phyloP scores from a whole-genome alignment of 2,888 invertebrate species.

The Andrena marginata region DNA sequence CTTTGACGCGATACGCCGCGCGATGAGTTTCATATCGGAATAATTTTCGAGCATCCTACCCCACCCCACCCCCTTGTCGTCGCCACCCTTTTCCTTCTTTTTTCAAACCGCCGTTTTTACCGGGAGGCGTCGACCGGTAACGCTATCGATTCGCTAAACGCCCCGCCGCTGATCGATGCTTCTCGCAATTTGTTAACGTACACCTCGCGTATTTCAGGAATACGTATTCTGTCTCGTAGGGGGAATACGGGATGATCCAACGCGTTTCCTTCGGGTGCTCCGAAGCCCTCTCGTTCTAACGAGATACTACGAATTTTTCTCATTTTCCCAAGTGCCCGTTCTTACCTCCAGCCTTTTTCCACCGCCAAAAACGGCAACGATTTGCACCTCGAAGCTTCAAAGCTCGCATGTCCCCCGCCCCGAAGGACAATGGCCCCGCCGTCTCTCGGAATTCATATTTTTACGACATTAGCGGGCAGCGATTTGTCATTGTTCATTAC shows the following conservation, averaged over 20 bases:
- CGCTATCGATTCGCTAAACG: constrained; percentile 67
- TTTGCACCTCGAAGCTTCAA: no score
- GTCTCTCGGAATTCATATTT: constrained; percentile 35
- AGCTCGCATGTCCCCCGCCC: neutral
- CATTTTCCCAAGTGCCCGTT: no score
- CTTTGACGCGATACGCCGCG: constrained; percentile 83
- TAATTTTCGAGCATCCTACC: constrained; percentile 79
- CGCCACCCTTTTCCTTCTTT: constrained; percentile 47
- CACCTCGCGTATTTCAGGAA: neutral
- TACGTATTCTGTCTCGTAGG: neutral
- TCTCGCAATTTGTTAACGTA: constrained; percentile 9
- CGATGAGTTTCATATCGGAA: constrained; percentile 84
- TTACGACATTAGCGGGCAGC: constrained; percentile 32
- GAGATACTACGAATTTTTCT: no score
- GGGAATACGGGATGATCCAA: no score
- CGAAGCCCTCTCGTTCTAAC: no score
- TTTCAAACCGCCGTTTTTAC: constrained; percentile 62
- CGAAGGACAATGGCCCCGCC: neutral
- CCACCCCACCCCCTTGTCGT: constrained; percentile 24
- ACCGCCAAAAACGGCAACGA: no score
- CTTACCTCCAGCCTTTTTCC: no score
- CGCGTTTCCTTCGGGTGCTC: no score
- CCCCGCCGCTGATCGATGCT: neutral
- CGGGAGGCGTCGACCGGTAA: constrained; percentile 53
- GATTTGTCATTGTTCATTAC: constrained; percentile 51